Base-by-base conservation (phyloP, 2,113 vertebrate species). In the Sceloporus undulatus region DNA sequence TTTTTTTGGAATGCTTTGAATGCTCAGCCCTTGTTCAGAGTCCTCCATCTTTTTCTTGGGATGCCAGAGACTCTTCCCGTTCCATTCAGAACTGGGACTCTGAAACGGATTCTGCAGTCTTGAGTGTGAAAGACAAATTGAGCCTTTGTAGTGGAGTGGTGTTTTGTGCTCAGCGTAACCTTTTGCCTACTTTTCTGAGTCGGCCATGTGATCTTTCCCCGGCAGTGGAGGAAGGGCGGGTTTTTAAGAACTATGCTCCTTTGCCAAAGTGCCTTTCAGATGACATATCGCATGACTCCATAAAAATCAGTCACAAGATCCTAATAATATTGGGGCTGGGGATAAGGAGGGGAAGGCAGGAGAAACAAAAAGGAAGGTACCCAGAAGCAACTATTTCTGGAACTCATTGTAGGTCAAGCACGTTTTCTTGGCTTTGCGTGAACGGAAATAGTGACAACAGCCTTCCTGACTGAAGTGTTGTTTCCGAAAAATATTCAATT, bases 161-260 rank as follows among this genome's bases (percentile, higher is more conserved):
- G 79, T 77, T 56, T 59, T 87, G 84, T 75, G 93, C 95, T 90
- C 90, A 77, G 74, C 89, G 90, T 94, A 91, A 96, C 96, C 96
- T 97, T 96, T 97, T 95, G 91, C 96, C 96, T 93, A 97, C 93
- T 97, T 97, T 95, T 85, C 84, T 85, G 86, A n/a, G 9, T 71
- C 5, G 29, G 91, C 95, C 96, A 97, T 95, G 96, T 96, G 96
- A 92, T 79, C 18, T 82, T 25, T n/a, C 87, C 71, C 6, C 40
- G 19, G 18, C 79, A 56, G 85, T 13, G 80, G 84, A 91, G 84
- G 84, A 79, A 79, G 91, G 90, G 87, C 62, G 89, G 87, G 75
- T 92, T 84, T 80, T 87, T 74, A 82, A 76, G 88, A 68, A 86
- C 34, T 59, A 27, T 66, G 14, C 74, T 66, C 62, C 14, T 82